These are phyloP conservation scores for honey bee (Apis mellifera) DNA, from an alignment of 1,140 invertebrate genomes.

Conservation along the genomic window DNA sequence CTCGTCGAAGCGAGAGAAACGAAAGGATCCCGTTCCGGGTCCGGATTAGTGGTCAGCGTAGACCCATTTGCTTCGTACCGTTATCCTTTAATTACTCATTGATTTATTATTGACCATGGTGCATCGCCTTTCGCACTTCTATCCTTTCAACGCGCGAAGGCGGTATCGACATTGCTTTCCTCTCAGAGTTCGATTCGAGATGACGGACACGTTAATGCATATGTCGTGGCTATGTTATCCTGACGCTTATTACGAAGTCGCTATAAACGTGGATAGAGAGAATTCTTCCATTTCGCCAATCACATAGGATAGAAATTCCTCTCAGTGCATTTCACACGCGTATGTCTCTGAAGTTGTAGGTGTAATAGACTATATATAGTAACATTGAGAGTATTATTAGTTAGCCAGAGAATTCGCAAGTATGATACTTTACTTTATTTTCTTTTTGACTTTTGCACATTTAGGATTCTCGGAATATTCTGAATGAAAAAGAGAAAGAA, in stretches of 20 bases:
- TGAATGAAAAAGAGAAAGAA: too few relatives aligned
- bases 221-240: slow-evolving; percentile 4
- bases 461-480: too few relatives aligned
- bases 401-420: background rate
- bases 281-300: background rate
- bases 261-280: background rate
- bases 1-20: background rate
- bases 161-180: slow-evolving; percentile 3
- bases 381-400: background rate
- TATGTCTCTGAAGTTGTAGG: background rate
- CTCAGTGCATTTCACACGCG: background rate
- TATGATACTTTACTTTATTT: background rate
- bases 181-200: background rate
- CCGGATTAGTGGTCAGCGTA: slow-evolving; percentile 24
- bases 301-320: background rate
- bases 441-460: background rate
- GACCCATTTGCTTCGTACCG: slow-evolving; percentile 66
- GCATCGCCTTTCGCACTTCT: slow-evolving; percentile 53
- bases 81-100: slow-evolving; percentile 78
- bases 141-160: slow-evolving; percentile 4
- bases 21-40: slow-evolving; percentile 16
- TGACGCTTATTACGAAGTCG: slow-evolving; percentile 18
- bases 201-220: slow-evolving; percentile 30
- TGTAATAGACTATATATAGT: background rate
- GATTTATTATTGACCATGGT: slow-evolving; percentile 70